These are phyloP conservation scores for Sitodiplosis mosellana DNA, from an alignment of 1,140 invertebrate genomes.

Conservation along the genomic window DNA sequence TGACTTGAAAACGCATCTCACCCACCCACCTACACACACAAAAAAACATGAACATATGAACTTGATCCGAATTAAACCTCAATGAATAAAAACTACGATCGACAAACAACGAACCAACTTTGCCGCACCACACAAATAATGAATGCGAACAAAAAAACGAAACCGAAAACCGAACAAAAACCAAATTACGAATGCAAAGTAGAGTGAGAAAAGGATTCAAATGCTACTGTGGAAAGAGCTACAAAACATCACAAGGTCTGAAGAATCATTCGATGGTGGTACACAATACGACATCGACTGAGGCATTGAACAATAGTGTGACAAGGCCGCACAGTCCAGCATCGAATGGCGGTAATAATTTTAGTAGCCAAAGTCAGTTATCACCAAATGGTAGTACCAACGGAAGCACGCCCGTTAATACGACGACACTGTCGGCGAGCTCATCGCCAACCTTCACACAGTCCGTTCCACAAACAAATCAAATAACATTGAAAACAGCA, in stretches of 20 bases:
- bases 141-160: too few species aligned
- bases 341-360: slow-evolving; percentile 18
- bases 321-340: slow-evolving; percentile 22
- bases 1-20: too few species aligned
- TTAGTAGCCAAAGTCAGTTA: slow-evolving; percentile 6
- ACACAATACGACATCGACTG: slow-evolving; percentile 27
- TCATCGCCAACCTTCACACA: too few species aligned
- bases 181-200: neutral
- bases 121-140: neutral
- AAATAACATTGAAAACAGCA: neutral
- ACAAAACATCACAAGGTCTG: slow-evolving; percentile 55
- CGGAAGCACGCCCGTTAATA: too few species aligned
- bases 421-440: too few species aligned
- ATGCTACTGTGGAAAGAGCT: slow-evolving; percentile 68
- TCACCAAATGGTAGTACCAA: slow-evolving; percentile 1
- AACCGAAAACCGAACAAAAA: neutral
- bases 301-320: slow-evolving; percentile 12
- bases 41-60: too few species aligned
- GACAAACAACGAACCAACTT: neutral
- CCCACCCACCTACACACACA: too few species aligned
- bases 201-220: slow-evolving; percentile 58
- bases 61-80: neutral
- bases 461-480: too few species aligned
- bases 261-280: slow-evolving; percentile 45
- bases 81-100: too few species aligned